These are phyloP conservation scores for Sphenodon punctatus DNA, from an alignment of 2,797 vertebrate genomes.

Conservation along the genomic window DNA sequence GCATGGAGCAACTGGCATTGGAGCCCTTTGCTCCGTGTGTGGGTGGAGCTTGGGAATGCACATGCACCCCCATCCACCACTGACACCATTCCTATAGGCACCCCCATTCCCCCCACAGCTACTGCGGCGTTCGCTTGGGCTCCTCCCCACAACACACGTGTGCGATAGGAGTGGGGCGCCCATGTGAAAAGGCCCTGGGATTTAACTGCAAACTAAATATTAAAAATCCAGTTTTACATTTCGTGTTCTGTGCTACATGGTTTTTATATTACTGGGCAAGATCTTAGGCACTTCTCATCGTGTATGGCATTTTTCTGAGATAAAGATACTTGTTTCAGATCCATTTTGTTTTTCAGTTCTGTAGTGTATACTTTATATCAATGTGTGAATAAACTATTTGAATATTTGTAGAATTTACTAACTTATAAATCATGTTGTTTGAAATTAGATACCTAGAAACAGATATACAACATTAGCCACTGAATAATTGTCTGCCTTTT, in stretches of 20 bases:
- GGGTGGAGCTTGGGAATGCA: no score
- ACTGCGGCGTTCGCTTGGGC: no score
- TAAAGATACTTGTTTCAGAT: constrained; percentile 32
- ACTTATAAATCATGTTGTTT: not conserved
- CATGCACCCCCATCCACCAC: no score
- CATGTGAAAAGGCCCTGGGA: not conserved
- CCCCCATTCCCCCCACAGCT: no score
- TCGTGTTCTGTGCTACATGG: not conserved
- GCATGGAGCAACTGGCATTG: no score
- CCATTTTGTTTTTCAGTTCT: not conserved
- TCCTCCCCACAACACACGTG: no score
- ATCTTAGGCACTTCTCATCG: not conserved
- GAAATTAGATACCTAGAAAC: not conserved
- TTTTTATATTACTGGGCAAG: not conserved
- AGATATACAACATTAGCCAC: no score
- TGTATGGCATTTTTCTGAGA: constrained; percentile 36
- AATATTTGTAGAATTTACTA: not conserved
- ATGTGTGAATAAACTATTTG: not conserved
- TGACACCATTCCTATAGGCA: no score
- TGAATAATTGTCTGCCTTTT: no score
- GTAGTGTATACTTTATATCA: not conserved
- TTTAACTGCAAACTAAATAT: not conserved
- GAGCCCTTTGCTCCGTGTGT: no score
- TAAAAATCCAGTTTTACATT: not conserved
- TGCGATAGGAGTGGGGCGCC: no score